Percentiles rank a stretch among this genome's conserved stretches.
Evolutionary conservation across 1,140 invertebrate genomes (phyloP).

Genomic region (Brachystomella parvula): DNA sequence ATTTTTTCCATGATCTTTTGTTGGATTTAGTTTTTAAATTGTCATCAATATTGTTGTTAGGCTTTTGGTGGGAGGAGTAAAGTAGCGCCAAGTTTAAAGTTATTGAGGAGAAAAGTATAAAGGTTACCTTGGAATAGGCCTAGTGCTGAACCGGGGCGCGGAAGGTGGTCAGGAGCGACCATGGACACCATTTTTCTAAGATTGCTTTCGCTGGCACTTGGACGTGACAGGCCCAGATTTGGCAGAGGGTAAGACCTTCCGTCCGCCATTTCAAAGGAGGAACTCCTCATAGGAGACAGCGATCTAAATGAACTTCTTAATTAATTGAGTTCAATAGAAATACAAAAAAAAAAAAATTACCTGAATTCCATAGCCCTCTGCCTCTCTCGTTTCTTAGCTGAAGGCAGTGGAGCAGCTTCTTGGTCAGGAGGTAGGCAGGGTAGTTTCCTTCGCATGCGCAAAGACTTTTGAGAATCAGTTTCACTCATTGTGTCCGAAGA

Average conservation of each 20-base stretch:
- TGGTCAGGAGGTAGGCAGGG: slow-evolving; percentile 53
- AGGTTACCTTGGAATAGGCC: slow-evolving; percentile 46
- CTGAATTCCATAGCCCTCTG: slow-evolving; percentile 42
- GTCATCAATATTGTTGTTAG: too few relatives aligned
- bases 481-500: slow-evolving; percentile 51
- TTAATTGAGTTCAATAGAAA: slow-evolving; percentile 38
- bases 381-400: slow-evolving; percentile 42
- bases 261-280: slow-evolving; percentile 43
- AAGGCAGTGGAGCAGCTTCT: slow-evolving; percentile 48
- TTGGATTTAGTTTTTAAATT: too few relatives aligned
- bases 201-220: slow-evolving; percentile 48
- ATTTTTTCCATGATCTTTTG: too few relatives aligned
- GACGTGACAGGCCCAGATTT: slow-evolving; percentile 42
- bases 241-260: slow-evolving; percentile 36
- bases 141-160: slow-evolving; percentile 46
- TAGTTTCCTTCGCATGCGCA: slow-evolving; percentile 50
- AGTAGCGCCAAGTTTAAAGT: too few relatives aligned
- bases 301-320: slow-evolving; percentile 36
- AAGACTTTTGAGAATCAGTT: slow-evolving; percentile 49
- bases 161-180: slow-evolving; percentile 40
- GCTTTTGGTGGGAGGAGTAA: too few relatives aligned
- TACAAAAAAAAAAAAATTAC: slow-evolving; percentile 32
- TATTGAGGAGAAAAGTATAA: too few relatives aligned
- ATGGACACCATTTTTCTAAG: slow-evolving; percentile 45
- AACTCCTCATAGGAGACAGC: slow-evolving; percentile 43